Percentiles rank a stretch among this genome's conserved stretches.
These are phyloP conservation scores for Hololepta plana DNA, from an alignment of 2,888 invertebrate genomes.

Conservation along the genomic window DNA sequence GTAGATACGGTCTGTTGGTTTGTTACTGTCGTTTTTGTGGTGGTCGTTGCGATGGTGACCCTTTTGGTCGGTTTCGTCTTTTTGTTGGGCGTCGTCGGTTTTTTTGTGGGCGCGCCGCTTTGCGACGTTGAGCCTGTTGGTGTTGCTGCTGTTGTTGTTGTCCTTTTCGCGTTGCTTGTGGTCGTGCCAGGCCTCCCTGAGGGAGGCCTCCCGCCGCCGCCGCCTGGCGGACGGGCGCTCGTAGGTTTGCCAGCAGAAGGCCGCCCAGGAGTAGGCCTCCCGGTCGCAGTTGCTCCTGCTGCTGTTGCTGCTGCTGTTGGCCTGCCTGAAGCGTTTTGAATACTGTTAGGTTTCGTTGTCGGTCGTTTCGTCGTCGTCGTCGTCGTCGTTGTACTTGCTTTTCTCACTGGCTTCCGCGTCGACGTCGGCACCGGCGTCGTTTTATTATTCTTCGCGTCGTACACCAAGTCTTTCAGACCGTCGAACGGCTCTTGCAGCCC, in stretches of 20 bases:
- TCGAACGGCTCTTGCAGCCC: conserved; percentile 71
- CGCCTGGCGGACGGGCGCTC: too few relatives aligned
- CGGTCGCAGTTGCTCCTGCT: conserved; percentile 10
- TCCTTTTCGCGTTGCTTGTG: conserved; percentile 22
- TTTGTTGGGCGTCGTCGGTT: conserved; percentile 22
- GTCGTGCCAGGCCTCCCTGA: conserved; percentile 18
- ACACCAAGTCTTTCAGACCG: conserved; percentile 59
- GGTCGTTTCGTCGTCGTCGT: conserved; percentile 19
- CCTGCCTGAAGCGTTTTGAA: conserved; percentile 5
- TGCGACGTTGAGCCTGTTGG: conserved; percentile 19
- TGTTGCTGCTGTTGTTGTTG: conserved; percentile 20
- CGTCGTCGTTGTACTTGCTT: conserved; percentile 18
- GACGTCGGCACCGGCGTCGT: conserved; percentile 14
- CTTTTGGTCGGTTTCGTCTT: conserved; percentile 15
- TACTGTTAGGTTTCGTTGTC: conserved; percentile 7
- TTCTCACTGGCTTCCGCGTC: conserved; percentile 21
- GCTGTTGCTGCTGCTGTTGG: conserved; percentile 8
- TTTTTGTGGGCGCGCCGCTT: conserved; percentile 22
- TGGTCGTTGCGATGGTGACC: conserved; percentile 10
- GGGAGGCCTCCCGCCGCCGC: too few relatives aligned
- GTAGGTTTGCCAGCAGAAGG: conserved; percentile 19
- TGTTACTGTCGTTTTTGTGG: conserved; percentile 14
- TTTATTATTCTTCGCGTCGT: conserved; percentile 27
- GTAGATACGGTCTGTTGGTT: conserved; percentile 6
- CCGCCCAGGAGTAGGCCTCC: conserved; percentile 13